A percentile compares a stretch with the other conserved stretches of the same genome.
Evolutionary conservation across 1,140 invertebrate genomes (phyloP).

Genomic region (Chymomyza costata): DNA sequence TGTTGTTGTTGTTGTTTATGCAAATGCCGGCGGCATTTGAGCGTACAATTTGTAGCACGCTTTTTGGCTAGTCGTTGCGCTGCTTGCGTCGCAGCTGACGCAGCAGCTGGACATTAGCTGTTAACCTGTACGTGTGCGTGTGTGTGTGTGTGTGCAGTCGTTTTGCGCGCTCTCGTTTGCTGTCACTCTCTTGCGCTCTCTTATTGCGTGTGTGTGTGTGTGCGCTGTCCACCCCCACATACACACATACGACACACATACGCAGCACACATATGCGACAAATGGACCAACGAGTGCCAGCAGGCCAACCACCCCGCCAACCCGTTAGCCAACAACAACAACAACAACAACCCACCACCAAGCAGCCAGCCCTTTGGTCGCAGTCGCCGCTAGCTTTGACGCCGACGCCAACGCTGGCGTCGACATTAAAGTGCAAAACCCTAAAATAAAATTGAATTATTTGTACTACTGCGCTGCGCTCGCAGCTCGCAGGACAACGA

Average conservation of each 20-base stretch:
- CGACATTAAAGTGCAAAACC: conserved; percentile 74
- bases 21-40: too few species aligned
- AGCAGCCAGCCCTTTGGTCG: too few species aligned
- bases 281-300: conserved; percentile 45
- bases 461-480: conserved; percentile 56
- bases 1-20: too few species aligned
- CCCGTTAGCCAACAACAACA: neutral
- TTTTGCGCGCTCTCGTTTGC: neutral
- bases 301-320: conserved; percentile 32
- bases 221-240: conserved; percentile 56
- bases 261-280: conserved; percentile 38
- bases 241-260: conserved; percentile 32
- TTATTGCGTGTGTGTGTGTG: conserved; percentile 14
- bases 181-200: neutral
- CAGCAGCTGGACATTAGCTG: too few species aligned
- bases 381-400: conserved; percentile 12
- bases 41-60: too few species aligned
- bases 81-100: neutral
- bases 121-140: conserved; percentile 10
- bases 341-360: conserved; percentile 8
- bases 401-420: conserved; percentile 16
- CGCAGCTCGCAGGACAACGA: conserved; percentile 74
- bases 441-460: conserved; percentile 75
- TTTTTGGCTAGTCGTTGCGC: too few species aligned
- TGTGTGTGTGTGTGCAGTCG: conserved; percentile 24